Conservation (phyloP, 2,888 invertebrate species). For the Aquatica leii region DNA sequence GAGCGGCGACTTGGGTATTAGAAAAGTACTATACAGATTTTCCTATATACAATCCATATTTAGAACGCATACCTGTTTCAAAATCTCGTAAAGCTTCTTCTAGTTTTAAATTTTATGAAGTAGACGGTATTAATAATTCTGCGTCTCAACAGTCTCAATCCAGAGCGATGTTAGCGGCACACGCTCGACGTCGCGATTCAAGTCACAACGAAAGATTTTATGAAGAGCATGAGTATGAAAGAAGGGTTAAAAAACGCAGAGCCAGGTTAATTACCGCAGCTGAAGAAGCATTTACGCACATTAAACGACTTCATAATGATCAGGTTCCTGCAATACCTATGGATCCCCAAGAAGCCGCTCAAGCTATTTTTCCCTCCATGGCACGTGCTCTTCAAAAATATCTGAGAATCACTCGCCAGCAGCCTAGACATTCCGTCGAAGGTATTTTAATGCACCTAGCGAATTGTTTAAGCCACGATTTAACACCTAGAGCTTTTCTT, state of each 20-base stretch:
- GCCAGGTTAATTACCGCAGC: slow-evolving; percentile 92
- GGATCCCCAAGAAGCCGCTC: slow-evolving; percentile 96
- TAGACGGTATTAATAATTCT: slow-evolving; percentile 78
- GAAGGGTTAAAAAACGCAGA: slow-evolving; percentile 88
- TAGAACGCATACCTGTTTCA: slow-evolving; percentile 88
- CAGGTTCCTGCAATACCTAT: slow-evolving; percentile 83
- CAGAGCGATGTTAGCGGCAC: slow-evolving; percentile 74
- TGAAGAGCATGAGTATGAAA: slow-evolving; percentile 96
- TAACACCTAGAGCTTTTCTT: slow-evolving; percentile 93
- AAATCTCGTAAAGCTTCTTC: slow-evolving; percentile 81
- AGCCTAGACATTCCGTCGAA: slow-evolving; percentile 94
- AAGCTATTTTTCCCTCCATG: slow-evolving; percentile 97
- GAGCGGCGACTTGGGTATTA: slow-evolving; percentile 93
- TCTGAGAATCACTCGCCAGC: slow-evolving; percentile 93
- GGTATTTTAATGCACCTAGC: slow-evolving; percentile 90
- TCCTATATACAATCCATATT: slow-evolving; percentile 94
- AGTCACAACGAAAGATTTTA: slow-evolving; percentile 98
- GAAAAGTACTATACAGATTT: slow-evolving; percentile 97
- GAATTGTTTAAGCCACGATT: slow-evolving; percentile 90
- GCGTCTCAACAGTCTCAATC: slow-evolving; percentile 76
- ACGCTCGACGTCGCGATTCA: slow-evolving; percentile 85
- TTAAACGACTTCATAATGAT: slow-evolving; percentile 80
- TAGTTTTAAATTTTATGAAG: slow-evolving; percentile 97
- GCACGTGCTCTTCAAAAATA: slow-evolving; percentile 96
- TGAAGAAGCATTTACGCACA: slow-evolving; percentile 98